Conservation (phyloP, 2,113 vertebrate species). For the Chloebia gouldiae region DNA sequence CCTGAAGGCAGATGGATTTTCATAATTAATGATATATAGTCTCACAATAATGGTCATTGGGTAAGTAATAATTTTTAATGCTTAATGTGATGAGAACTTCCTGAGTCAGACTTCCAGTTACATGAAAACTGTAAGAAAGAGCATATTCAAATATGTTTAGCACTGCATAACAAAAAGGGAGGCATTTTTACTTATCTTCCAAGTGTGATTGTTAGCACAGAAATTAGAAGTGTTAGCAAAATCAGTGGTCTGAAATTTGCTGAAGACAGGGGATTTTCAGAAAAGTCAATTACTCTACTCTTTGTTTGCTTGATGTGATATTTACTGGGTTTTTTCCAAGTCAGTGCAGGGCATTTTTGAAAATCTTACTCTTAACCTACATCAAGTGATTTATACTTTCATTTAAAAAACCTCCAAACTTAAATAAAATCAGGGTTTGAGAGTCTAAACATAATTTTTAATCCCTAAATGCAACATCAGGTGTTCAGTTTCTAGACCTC, state of each 20-base stretch:
- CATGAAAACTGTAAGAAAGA: not conserved
- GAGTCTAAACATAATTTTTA: not conserved
- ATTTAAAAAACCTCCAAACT: not conserved
- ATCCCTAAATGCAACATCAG: not conserved
- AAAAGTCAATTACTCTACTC: not conserved
- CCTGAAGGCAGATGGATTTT: not conserved
- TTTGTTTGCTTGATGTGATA: not conserved
- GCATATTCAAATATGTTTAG: not conserved
- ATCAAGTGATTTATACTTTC: not conserved
- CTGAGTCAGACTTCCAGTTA: not conserved
- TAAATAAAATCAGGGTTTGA: not conserved
- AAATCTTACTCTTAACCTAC: not conserved
- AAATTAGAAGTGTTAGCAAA: not conserved
- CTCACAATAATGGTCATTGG: not conserved
- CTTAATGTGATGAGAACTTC: not conserved
- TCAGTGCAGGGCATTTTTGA: not conserved
- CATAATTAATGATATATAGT: not conserved
- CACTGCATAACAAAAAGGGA: not conserved
- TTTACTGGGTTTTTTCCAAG: not conserved
- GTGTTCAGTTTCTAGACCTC: not conserved
- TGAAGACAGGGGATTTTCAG: not conserved
- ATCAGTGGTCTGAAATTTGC: not conserved
- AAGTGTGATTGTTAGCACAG: not conserved
- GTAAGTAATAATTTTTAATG: not conserved
- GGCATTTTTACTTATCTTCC: not conserved